These are phyloP conservation scores for Zophobas morio DNA, from an alignment of 1,140 invertebrate species.

Conservation along the genomic window DNA sequence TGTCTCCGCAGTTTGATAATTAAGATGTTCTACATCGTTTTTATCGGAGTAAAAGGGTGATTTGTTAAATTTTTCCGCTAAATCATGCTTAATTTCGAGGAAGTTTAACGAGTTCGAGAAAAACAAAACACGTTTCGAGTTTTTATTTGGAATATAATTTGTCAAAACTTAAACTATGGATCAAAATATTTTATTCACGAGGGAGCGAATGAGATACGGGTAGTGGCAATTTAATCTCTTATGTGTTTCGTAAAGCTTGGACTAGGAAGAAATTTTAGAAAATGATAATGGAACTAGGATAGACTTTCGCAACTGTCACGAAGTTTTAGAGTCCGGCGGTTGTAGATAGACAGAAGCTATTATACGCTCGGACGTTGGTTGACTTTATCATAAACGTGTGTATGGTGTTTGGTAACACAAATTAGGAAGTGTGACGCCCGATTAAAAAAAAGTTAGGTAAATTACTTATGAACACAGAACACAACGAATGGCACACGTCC, in stretches of 20 bases:
- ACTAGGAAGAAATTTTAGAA: too few species aligned
- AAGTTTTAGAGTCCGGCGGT: background rate
- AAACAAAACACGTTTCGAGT: conserved; percentile 1
- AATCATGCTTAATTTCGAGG: background rate
- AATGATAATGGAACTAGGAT: too few species aligned
- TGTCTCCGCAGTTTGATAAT: conserved; percentile 6
- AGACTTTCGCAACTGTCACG: conserved; percentile 5
- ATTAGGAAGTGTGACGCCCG: conserved; percentile 1
- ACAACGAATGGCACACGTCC: too few species aligned
- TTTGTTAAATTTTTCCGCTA: conserved; percentile 18
- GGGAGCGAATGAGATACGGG: too few species aligned
- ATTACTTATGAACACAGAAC: conserved; percentile 1
- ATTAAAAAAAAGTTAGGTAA: background rate
- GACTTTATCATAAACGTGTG: conserved; percentile 13
- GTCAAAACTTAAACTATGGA: too few species aligned
- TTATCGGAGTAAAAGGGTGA: background rate
- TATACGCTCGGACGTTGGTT: conserved; percentile 17
- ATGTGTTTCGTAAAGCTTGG: too few species aligned
- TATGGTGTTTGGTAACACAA: background rate
- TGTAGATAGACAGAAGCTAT: conserved; percentile 10
- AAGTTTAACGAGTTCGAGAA: background rate
- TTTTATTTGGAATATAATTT: background rate
- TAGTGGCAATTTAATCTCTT: too few species aligned
- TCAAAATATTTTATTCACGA: too few species aligned
- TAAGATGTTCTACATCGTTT: conserved; percentile 6